A percentile compares a stretch with the other conserved stretches of the same genome.
phyloP scores from a whole-genome alignment of 2,797 vertebrate genomes.

The Hoplostethus mediterraneus region DNA sequence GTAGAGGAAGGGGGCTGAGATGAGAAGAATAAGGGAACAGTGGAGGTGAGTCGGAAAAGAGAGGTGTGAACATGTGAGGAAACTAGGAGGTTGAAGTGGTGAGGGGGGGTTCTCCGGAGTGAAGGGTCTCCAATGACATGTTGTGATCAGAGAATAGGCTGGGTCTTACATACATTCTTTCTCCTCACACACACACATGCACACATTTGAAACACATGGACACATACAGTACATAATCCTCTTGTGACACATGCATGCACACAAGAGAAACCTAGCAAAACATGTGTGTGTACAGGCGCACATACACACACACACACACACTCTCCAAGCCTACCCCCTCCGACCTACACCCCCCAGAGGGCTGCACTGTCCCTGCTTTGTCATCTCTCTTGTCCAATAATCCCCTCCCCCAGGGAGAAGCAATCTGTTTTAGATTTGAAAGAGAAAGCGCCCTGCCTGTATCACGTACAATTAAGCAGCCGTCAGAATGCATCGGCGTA shows the following conservation, averaged over 20 bases:
- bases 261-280: slow-evolving; percentile 61
- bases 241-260: slow-evolving; percentile 41
- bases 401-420: slow-evolving; percentile 80
- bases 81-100: slow-evolving; percentile 35
- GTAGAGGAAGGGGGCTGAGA: slow-evolving; percentile 41
- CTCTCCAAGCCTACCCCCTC: slow-evolving; percentile 57
- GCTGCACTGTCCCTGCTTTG: slow-evolving; percentile 80
- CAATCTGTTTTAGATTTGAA: slow-evolving; percentile 86
- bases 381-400: slow-evolving; percentile 80
- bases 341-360: slow-evolving; percentile 58
- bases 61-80: slow-evolving; percentile 57
- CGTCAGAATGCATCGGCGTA: slow-evolving; percentile 77
- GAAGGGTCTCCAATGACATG: slow-evolving; percentile 7
- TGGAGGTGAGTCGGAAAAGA: slow-evolving; percentile 17
- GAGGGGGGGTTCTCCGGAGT: slow-evolving; percentile 6
- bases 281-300: slow-evolving; percentile 20
- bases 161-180: slow-evolving; percentile 31
- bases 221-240: slow-evolving; percentile 58
- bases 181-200: slow-evolving; percentile 45
- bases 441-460: slow-evolving; percentile 78
- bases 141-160: slow-evolving; percentile 21
- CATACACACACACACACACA: slow-evolving; percentile 28
- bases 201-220: slow-evolving; percentile 55
- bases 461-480: slow-evolving; percentile 85
- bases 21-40: slow-evolving; percentile 37